A percentile compares a stretch with the other conserved stretches of the same genome.
Conservation (phyloP, 2,888 invertebrate genomes). For the Yponomeuta sedellus region DNA sequence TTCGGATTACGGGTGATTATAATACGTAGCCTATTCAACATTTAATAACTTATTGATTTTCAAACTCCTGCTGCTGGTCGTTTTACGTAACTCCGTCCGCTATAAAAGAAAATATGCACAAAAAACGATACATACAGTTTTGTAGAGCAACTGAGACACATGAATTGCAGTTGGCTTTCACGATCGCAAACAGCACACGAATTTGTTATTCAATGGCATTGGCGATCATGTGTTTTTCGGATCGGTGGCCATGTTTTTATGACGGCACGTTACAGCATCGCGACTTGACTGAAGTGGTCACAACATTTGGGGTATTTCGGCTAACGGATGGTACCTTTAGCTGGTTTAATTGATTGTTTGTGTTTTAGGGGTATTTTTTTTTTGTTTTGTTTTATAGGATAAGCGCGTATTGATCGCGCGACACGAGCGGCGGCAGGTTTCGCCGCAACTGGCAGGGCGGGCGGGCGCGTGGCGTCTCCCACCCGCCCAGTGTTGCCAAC, state of each 20-base stretch:
- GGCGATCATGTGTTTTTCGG: constrained; percentile 55
- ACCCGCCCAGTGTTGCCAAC: constrained; percentile 35
- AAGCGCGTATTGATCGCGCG: constrained; percentile 52
- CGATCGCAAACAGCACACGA: constrained; percentile 38
- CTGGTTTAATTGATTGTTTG: constrained; percentile 19
- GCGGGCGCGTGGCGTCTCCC: constrained; percentile 30
- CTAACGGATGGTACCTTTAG: constrained; percentile 16
- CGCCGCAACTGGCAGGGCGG: constrained; percentile 64
- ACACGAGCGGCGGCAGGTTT: constrained; percentile 65
- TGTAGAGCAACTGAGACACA: constrained; percentile 20
- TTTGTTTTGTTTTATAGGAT: constrained; percentile 6
- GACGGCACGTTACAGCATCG: constrained; percentile 35
- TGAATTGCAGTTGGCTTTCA: constrained; percentile 22
- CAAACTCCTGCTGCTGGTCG: constrained; percentile 32
- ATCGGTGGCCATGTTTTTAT: constrained; percentile 48
- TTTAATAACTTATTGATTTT: constrained; percentile 58
- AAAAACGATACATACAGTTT: constrained; percentile 20
- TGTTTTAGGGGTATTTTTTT: neutral
- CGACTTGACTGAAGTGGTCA: constrained; percentile 27
- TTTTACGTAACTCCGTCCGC: constrained; percentile 56
- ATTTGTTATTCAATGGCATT: constrained; percentile 23
- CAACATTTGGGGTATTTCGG: neutral
- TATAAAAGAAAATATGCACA: constrained; percentile 28
- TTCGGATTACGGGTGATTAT: neutral
- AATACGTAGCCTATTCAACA: neutral